Base-by-base conservation (phyloP, 2,888 invertebrate species). In the Notodonta dromedarius region DNA sequence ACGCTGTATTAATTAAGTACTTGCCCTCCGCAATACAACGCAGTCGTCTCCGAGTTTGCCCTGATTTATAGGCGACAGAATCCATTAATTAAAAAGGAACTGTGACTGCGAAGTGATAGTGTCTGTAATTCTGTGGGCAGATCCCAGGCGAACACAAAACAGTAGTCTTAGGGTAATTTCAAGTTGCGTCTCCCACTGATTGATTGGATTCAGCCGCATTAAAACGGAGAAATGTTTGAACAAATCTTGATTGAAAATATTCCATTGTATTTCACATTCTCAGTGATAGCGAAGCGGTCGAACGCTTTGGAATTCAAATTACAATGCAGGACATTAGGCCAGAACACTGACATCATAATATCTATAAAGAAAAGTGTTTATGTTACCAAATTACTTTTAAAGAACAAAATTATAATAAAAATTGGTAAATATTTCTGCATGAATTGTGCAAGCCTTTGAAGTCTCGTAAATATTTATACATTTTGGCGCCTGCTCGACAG, bases 391-490 rank as follows among this genome's bases (percentile, higher is more conserved):
- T 32, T 52, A 52, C 32, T 52, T 52, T 52, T 52, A 13, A 32
- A 32, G 32, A 52, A 32, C 32, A 52, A 35, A 12, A 52, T 46
- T 46, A 11, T 24, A 51, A 52, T 52, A 13, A 52, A 24, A 32
- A 32, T 32, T 12, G n/a, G 6, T 52, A 52, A 52, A 52, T 52
- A 52, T 59, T 54, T 59, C 5, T 16, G 59, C 35, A 11, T 35
- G 14, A 39, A 54, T 44, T 16, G 51, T 12, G 24, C 51, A 58
- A 40, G 51, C 58, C 14, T 55, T 59, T 59, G 48, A 32, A 39
- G 16, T 54, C 13, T 53, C 46, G 35, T 46, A 55, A 59, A 59
- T 55, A 55, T 59, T 59, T 54, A 53, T 53, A 13, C 6, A n/a
- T 53, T 53, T 53, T 35, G 53, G 35, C 53, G 32, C 35, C 53